Evolutionary conservation across 2,888 invertebrate genomes (phyloP), one percentile per base, ranked within the genome.

Genomic region (Epinotia brunnichana): DNA sequence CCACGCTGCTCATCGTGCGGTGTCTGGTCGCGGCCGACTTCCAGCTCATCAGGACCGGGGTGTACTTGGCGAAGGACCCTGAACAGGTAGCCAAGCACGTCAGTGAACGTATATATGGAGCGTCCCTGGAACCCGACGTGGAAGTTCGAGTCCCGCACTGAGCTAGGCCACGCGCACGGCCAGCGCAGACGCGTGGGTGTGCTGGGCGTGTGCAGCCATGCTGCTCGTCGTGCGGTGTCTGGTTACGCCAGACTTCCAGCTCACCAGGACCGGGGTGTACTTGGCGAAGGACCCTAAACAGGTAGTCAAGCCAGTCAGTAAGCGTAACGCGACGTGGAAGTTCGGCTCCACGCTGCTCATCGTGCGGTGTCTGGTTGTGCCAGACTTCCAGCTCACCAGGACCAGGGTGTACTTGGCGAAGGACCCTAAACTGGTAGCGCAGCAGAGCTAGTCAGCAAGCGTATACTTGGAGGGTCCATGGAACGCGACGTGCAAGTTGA

Each of bases 11-110:
- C 64, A 81, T 92, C 19, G 87, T 90, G 51, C 86, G 92, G 48
- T 92, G 92, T 75, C 83, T 92, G 64, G 83, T 86, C 19, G 92
- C 90, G 1, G 90, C 91, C 0, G 92, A 92, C 85, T 93, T 92
- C 77, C 78, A 78, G 3, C 82, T 92, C 62, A 82, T 78, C 15
- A 84, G 85, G 61, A 90, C 91, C 3, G 86, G 82, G 1, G 90
- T 86, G 0, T 83, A 84, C 69, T 83, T 90, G 13, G 75, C 84
- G 5, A 84, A 83, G 51, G 92, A 92, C 73, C 92, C 92, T 0
- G 81, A 87, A 53, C 82, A 88, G 83, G 91, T 87, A 70, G 19
- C 19, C 10, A 51, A 10, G 92, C 69, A 89, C 90, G n/a, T 81
- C 90, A 5, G 90, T 88, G 44, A 84, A 86, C 21, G 80, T 82